Evolutionary conservation across 2,113 vertebrate genomes (phyloP).

Genomic region (Rhodinocichla rosea): DNA sequence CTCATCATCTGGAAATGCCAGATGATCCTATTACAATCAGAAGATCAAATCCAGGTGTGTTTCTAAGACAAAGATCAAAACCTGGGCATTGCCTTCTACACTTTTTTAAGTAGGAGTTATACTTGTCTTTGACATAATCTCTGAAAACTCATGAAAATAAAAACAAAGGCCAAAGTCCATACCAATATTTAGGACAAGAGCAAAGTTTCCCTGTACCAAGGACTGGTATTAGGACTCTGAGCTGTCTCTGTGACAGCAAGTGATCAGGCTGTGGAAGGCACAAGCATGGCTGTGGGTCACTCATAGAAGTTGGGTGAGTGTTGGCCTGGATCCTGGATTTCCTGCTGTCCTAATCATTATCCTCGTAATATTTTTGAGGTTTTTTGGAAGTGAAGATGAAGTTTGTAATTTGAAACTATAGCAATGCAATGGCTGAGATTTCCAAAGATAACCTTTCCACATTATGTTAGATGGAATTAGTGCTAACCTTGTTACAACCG

Average conservation of each 20-base stretch:
- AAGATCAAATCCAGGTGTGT: not conserved
- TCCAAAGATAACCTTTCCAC: not conserved
- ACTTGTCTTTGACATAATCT: not conserved
- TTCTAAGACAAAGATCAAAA: not conserved
- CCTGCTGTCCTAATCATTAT: not conserved
- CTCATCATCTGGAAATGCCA: not conserved
- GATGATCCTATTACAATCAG: not conserved
- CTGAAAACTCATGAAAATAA: not conserved
- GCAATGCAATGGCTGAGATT: not conserved
- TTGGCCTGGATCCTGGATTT: not conserved
- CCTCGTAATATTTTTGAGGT: accelerated
- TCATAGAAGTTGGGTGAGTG: not conserved
- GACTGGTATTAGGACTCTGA: not conserved
- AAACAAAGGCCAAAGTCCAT: not conserved
- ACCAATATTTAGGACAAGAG: not conserved
- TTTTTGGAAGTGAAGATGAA: not conserved
- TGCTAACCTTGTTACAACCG: not conserved
- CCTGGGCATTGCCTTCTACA: not conserved
- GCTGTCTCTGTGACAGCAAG: not conserved
- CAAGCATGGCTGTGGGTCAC: not conserved
- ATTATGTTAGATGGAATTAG: not conserved
- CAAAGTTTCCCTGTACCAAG: not conserved
- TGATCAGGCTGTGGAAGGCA: not conserved
- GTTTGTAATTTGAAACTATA: not conserved
- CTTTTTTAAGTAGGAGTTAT: not conserved